Percentiles rank a stretch among this genome's conserved stretches.
These are phyloP conservation scores for Xanthorhoe designata DNA, from an alignment of 2,888 invertebrate species.

Conservation along the genomic window DNA sequence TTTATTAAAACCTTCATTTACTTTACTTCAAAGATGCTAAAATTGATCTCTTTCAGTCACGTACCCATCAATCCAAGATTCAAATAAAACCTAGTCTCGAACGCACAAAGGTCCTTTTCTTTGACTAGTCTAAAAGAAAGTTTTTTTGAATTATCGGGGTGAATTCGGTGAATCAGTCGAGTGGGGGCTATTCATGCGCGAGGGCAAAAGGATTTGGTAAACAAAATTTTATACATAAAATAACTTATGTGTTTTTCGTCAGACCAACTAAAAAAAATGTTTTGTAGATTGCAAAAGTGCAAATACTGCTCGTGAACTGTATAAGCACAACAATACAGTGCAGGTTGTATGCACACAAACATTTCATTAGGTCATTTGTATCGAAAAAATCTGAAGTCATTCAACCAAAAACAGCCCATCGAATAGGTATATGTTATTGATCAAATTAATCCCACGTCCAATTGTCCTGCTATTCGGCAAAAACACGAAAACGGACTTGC, in stretches of 20 bases:
- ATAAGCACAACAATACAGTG: not conserved
- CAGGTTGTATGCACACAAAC: not conserved
- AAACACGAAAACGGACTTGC: slow-evolving; percentile 8
- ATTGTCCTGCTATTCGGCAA: not conserved
- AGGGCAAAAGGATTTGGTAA: slow-evolving; percentile 62
- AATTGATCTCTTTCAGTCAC: not conserved
- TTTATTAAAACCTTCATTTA: not conserved
- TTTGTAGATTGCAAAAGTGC: not conserved
- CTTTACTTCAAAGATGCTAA: not conserved
- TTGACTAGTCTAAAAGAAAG: slow-evolving; percentile 56
- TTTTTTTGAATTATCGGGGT: slow-evolving; percentile 56
- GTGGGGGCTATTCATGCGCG: slow-evolving; percentile 56
- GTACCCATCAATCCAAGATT: slow-evolving; percentile 1
- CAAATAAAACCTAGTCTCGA: slow-evolving; percentile 29
- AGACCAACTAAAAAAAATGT: not conserved
- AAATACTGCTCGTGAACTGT: not conserved
- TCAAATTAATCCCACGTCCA: not conserved
- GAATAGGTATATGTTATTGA: not conserved
- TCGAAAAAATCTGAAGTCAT: not conserved
- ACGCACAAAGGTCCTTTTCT: slow-evolving; percentile 52
- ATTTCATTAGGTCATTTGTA: too few species aligned
- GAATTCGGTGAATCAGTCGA: slow-evolving; percentile 59
- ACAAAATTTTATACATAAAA: slow-evolving; percentile 55
- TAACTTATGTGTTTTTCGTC: slow-evolving; percentile 25
- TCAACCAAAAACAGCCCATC: not conserved